Evolutionary conservation across 2,888 invertebrate species (phyloP).

Genomic region (Zonitis immaculata): DNA sequence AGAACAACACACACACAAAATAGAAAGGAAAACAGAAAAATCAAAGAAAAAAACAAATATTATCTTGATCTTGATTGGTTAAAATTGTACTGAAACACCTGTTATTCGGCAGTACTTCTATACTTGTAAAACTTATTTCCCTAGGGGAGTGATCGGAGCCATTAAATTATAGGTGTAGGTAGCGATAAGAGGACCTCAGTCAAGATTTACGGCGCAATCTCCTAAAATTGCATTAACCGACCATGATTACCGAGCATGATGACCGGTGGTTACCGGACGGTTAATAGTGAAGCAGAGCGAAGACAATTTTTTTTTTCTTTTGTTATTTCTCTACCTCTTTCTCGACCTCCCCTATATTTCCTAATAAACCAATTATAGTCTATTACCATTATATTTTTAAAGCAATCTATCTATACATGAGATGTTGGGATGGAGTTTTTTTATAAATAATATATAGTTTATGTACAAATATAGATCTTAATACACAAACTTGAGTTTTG

Average conservation of each 20-base stretch:
- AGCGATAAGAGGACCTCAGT: conserved; percentile 27
- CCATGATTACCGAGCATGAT: conserved; percentile 29
- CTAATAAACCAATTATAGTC: not conserved
- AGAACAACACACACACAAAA: too few relatives aligned
- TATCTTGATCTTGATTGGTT: not conserved
- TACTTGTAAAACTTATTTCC: conserved; percentile 25
- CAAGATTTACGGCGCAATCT: conserved; percentile 31
- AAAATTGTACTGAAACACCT: conserved; percentile 11
- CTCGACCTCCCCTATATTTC: not conserved
- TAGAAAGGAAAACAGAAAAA: not conserved
- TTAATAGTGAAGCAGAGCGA: conserved; percentile 12
- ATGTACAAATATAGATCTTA: conserved; percentile 27
- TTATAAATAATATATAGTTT: conserved; percentile 13
- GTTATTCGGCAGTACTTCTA: conserved; percentile 17
- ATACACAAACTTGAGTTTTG: conserved; percentile 26
- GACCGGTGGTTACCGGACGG: conserved; percentile 18
- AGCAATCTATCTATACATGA: too few relatives aligned
- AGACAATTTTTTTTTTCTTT: not conserved
- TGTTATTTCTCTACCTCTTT: too few relatives aligned
- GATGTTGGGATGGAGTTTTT: too few relatives aligned
- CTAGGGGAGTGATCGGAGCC: conserved; percentile 29
- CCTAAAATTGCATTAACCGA: conserved; percentile 32
- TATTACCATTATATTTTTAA: not conserved
- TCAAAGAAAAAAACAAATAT: not conserved
- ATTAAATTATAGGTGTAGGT: conserved; percentile 32